Evolutionary conservation across 2,888 invertebrate species (phyloP), one percentile per base, ranked within the genome.

Genomic region (Polyploca ridens): DNA sequence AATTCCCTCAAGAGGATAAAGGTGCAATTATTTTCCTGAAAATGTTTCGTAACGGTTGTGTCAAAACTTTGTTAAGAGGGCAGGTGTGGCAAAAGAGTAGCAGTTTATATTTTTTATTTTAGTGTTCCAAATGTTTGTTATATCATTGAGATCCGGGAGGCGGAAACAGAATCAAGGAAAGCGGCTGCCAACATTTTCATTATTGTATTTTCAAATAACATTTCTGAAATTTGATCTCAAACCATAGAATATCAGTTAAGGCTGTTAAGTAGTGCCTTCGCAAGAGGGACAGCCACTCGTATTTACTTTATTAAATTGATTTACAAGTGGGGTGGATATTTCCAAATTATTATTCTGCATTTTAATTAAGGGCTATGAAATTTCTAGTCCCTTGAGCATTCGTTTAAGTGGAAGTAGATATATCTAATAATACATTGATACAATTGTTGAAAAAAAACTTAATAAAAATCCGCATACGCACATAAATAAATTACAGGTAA

Each of bases 291-390:
- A 84, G 83, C 72, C 73, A 81, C 82, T 87, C 82, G 82, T 87
- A 90, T 89, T 90, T 87, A 84, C 84, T 86, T 89, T 89, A 89
- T 89, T 88, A 90, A 92, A 89, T 91, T 90, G 88, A 90, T 91
- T 91, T 83, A 83, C 87, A 85, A 90, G 88, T 90, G 88, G 92
- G 92, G 91, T 87, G 88, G 87, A 89, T 85, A 84, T 82, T 88
- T 78, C 46, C 79, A 66, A 89, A 89, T 88, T 90, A 91, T 93
- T 90, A 92, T 91, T 90, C 86, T 87, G 84, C 86, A 84, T 86
- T 90, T 93, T 93, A 92, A 93, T 93, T 93, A 90, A 92, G 89
- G 87, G 90, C 86, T 87, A 88, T 87, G 87, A 87, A 90, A 90
- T 91, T 90, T 90, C 85, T 88, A 85, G 83, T 83, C 88, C 82